Evolutionary conservation across 2,113 vertebrate genomes (phyloP).

Genomic region (Ctenodactylus gundi): DNA sequence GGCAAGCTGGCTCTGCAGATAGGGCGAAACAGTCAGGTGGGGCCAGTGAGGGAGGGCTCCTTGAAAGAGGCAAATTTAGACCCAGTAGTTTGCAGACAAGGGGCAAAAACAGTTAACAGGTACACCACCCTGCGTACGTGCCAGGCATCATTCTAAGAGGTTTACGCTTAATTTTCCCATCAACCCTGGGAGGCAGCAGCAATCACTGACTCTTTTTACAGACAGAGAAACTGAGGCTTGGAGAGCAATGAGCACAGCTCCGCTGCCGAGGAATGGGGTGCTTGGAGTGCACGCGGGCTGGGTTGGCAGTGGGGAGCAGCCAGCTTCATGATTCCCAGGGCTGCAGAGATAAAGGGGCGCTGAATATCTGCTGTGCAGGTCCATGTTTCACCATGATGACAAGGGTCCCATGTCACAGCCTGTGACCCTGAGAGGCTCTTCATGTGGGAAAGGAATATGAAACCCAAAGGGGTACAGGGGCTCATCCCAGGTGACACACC

Average conservation of each 20-base stretch:
- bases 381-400: not conserved
- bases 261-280: not conserved
- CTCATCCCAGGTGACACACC: not conserved
- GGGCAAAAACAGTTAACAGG: not conserved
- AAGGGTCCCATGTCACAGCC: not conserved
- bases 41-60: not conserved
- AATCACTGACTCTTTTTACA: not conserved
- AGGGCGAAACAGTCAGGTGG: not conserved
- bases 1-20: not conserved
- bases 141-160: not conserved
- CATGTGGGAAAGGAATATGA: not conserved
- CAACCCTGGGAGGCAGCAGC: not conserved
- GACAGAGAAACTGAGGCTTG: not conserved
- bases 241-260: no score
- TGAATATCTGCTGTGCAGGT: not conserved
- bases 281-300: not conserved
- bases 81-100: not conserved
- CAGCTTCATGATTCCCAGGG: not conserved
- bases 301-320: not conserved
- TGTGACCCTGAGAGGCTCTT: not conserved
- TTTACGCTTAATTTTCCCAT: not conserved
- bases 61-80: constrained; percentile 28
- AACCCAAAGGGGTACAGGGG: not conserved
- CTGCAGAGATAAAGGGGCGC: not conserved
- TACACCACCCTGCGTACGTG: not conserved